Percentiles rank a stretch among this genome's conserved stretches.
Evolutionary conservation across 2,888 invertebrate species (phyloP).

Genomic region (Stenotaenia linearis): DNA sequence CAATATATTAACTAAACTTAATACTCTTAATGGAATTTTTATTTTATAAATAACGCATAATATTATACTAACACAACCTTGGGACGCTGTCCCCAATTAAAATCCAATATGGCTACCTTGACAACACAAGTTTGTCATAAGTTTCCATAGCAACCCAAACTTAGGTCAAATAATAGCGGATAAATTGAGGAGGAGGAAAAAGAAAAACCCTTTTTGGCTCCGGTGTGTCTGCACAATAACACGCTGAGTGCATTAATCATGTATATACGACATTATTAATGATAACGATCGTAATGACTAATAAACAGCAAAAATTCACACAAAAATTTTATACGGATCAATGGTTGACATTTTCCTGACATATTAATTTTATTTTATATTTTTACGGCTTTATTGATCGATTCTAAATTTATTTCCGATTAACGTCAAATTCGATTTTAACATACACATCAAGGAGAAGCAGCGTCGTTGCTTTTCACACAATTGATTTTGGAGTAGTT

Average conservation of each 20-base stretch:
- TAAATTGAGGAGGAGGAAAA: not conserved
- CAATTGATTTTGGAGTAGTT: not conserved
- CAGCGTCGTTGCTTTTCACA: not conserved
- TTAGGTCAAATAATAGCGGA: not conserved
- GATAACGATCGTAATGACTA: not conserved
- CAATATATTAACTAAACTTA: too few relatives aligned
- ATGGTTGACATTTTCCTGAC: not conserved
- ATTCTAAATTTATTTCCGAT: not conserved
- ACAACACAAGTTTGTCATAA: not conserved
- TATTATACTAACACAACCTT: not conserved
- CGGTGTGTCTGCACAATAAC: not conserved
- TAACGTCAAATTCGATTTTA: not conserved
- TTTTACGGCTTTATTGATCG: not conserved
- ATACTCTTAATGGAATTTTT: not conserved
- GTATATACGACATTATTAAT: not conserved
- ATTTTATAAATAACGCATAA: not conserved
- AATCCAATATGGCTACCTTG: not conserved
- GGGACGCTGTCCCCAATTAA: not conserved
- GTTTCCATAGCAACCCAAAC: not conserved
- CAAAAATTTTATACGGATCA: not conserved
- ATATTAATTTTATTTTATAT: not conserved
- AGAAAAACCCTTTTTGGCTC: not conserved
- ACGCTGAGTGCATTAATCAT: not conserved
- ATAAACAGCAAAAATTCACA: not conserved
- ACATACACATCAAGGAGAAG: not conserved